phyloP scores from a whole-genome alignment of 2,113 vertebrate genomes.

The Ornithorhynchus anatinus region DNA sequence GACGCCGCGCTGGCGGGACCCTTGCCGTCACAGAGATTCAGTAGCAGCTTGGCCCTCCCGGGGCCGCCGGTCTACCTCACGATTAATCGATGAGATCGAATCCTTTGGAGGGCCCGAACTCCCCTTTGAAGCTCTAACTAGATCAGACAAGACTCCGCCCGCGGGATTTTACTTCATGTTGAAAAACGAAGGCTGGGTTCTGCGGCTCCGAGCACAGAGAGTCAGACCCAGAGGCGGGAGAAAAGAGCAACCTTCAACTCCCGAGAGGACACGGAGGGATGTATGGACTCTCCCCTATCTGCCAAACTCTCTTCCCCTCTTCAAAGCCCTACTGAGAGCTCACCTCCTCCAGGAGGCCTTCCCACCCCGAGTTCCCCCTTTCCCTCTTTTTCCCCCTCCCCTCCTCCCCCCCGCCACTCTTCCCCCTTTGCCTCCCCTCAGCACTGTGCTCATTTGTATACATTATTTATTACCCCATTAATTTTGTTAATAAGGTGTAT shows the following conservation, averaged over 20 bases:
- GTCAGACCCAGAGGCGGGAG: conserved; percentile 7
- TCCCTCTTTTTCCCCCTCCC: too few relatives aligned
- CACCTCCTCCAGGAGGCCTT: too few relatives aligned
- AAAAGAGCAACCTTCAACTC: background rate
- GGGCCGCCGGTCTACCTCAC: conserved; percentile 56
- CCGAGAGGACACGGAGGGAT: background rate
- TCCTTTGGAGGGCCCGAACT: conserved; percentile 57
- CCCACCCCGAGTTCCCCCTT: too few relatives aligned
- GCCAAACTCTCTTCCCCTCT: too few relatives aligned
- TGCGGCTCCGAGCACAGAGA: too few relatives aligned
- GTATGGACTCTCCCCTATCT: background rate
- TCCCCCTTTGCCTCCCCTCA: too few relatives aligned
- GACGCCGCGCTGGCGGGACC: conserved; percentile 17
- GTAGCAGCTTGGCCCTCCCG: conserved; percentile 60
- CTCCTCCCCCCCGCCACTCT: too few relatives aligned
- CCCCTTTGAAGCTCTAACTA: conserved; percentile 50
- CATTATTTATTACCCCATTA: too few relatives aligned
- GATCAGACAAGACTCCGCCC: conserved; percentile 23
- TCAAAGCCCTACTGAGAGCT: too few relatives aligned
- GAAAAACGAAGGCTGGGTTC: too few relatives aligned
- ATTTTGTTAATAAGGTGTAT: too few relatives aligned
- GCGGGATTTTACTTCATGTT: conserved; percentile 42
- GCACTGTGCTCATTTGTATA: too few relatives aligned
- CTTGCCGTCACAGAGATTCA: conserved; percentile 64
- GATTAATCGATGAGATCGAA: conserved; percentile 67